Evolutionary conservation across 2,113 vertebrate genomes (phyloP), one percentile per base, ranked within the genome.

Genomic region (Nannobrachium achirus): DNA sequence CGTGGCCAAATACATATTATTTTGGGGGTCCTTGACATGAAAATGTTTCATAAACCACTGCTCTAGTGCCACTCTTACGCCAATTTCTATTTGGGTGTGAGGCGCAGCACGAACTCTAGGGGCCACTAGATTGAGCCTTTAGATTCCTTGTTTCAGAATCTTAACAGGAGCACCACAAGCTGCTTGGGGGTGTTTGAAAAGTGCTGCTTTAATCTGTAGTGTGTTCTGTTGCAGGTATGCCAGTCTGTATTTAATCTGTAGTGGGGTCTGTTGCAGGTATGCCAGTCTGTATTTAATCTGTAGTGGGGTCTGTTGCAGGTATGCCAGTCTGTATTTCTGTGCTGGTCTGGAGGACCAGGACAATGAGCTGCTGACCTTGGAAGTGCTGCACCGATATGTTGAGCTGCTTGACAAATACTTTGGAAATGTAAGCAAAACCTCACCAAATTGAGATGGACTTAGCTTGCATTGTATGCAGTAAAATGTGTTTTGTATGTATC

Each of bases 271-370:
- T 7, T 59, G 10, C 80, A 98, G 96, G 87, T 98, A 97, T 52
- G 97, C 97, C 78, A 98, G 97, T 75, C 87, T 98, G 74, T 98
- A 95, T 81, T 97, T 98, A n/a, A n/a, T n/a, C n/a, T n/a, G n/a
- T n/a, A n/a, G n/a, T n/a, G n/a, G n/a, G n/a, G 67, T 56, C 6
- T 2, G 0, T 7, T 59, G 10, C 80, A 98, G 96, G 87, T 98
- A 97, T 52, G 97, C 97, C 78, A 98, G 97, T 75, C 87, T 98
- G 74, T 98, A 95, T 81, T 97, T 98, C 92, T 98, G 96, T 67
- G 87, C 92, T 73, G 95, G 94, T 66, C 76, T 95, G 87, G 96
- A 98, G 64, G 88, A 91, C 50, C 90, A 93, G 51, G 97, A 98
- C 64, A 98, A 98, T 18, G 97, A 98, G 81, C 94, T 98, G 61